Evolutionary conservation across 2,113 vertebrate genomes (phyloP).

Genomic region (Tetrax tetrax): DNA sequence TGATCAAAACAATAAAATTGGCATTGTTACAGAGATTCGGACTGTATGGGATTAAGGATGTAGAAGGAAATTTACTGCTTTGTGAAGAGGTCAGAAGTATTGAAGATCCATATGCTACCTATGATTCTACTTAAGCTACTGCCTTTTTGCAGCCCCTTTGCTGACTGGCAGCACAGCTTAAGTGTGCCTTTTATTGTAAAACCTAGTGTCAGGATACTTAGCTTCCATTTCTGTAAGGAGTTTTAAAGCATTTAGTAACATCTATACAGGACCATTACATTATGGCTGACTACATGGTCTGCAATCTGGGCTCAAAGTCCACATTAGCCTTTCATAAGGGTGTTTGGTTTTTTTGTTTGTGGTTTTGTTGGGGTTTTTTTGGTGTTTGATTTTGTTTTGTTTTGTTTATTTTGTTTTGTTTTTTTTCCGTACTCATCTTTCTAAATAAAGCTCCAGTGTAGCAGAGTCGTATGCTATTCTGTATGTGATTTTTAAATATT

Average conservation of each 20-base stretch:
- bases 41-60: slow-evolving; percentile 22
- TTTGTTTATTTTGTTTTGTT: too few relatives aligned
- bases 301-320: background rate
- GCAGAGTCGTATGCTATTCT: background rate
- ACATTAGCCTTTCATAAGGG: background rate
- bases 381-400: background rate
- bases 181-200: background rate
- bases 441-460: background rate
- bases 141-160: background rate
- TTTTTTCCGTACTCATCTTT: background rate
- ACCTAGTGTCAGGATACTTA: background rate
- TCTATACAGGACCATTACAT: background rate
- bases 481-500: background rate
- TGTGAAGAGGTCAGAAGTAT: background rate
- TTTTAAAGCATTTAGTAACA: background rate
- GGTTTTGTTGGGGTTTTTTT: too few relatives aligned
- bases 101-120: background rate
- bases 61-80: background rate
- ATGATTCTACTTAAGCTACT: background rate
- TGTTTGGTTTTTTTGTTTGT: background rate
- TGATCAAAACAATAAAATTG: slow-evolving; percentile 46
- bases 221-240: background rate
- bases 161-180: background rate
- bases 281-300: background rate
- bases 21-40: slow-evolving; percentile 45